Percentiles rank a stretch among this genome's conserved stretches.
Evolutionary conservation across 2,888 invertebrate genomes (phyloP).

Genomic region (Epirrhoe alternata): DNA sequence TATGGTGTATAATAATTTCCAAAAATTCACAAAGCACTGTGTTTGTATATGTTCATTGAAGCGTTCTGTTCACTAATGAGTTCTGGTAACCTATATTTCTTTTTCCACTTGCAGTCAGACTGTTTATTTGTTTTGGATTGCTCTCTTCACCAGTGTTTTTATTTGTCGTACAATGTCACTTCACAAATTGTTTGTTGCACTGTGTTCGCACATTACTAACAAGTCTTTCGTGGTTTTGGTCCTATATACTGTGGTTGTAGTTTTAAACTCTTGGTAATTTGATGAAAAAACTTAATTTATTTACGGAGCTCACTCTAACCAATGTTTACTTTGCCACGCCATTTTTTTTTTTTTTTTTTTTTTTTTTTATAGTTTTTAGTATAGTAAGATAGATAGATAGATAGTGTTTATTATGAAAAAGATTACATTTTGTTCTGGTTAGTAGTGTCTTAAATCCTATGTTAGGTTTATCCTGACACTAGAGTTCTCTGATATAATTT

Average conservation of each 20-base stretch:
- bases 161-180: background rate
- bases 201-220: background rate
- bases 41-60: too few species aligned
- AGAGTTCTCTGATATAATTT: too few species aligned
- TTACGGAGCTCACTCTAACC: slow-evolving; percentile 5
- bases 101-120: background rate
- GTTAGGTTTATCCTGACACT: too few species aligned
- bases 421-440: too few species aligned
- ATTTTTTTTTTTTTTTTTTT: too few species aligned
- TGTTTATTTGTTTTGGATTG: background rate
- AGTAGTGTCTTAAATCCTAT: too few species aligned
- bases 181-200: background rate
- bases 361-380: too few species aligned
- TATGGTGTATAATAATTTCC: background rate
- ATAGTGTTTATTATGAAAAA: too few species aligned
- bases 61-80: too few species aligned
- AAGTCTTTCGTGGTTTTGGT: background rate
- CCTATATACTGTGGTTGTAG: background rate
- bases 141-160: background rate
- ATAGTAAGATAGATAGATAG: too few species aligned
- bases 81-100: too few species aligned
- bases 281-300: background rate
- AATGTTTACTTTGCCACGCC: slow-evolving; percentile 7
- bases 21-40: background rate
- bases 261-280: background rate